Percentiles rank a stretch among this genome's conserved stretches.
These are phyloP conservation scores for Esox masquinongy DNA, from an alignment of 2,797 vertebrate species.

Conservation along the genomic window DNA sequence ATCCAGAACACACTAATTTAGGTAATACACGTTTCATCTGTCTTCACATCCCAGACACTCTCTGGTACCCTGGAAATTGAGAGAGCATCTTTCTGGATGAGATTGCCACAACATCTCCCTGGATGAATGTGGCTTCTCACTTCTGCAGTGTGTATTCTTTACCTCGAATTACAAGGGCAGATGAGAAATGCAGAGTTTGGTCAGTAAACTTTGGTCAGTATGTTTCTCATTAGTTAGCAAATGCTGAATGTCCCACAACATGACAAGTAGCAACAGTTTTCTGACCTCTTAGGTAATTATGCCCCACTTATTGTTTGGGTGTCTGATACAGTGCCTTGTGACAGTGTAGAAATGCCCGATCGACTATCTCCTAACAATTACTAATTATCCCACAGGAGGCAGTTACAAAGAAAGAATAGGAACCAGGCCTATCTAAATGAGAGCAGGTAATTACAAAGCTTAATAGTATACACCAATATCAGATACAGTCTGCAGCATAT, in stretches of 20 bases:
- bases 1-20: too few species aligned
- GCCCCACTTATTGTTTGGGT: conserved; percentile 53
- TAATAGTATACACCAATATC: conserved; percentile 63
- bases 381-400: conserved; percentile 71
- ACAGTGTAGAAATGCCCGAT: conserved; percentile 59
- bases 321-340: conserved; percentile 50
- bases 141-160: background rate
- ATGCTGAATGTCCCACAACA: background rate
- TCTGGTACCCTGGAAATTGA: too few species aligned
- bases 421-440: conserved; percentile 53
- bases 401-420: conserved; percentile 59
- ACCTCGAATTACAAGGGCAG: background rate
- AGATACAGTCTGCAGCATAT: conserved; percentile 59
- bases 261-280: conserved; percentile 38
- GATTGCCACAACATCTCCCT: too few species aligned
- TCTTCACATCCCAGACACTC: too few species aligned
- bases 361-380: conserved; percentile 68
- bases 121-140: too few species aligned
- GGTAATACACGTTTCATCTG: too few species aligned
- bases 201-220: too few species aligned
- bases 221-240: background rate
- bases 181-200: background rate
- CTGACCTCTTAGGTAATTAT: conserved; percentile 64
- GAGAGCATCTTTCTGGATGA: too few species aligned
- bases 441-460: conserved; percentile 63